Base-by-base conservation (phyloP, 2,888 invertebrate genomes). In the Pseudococcus longispinus region DNA sequence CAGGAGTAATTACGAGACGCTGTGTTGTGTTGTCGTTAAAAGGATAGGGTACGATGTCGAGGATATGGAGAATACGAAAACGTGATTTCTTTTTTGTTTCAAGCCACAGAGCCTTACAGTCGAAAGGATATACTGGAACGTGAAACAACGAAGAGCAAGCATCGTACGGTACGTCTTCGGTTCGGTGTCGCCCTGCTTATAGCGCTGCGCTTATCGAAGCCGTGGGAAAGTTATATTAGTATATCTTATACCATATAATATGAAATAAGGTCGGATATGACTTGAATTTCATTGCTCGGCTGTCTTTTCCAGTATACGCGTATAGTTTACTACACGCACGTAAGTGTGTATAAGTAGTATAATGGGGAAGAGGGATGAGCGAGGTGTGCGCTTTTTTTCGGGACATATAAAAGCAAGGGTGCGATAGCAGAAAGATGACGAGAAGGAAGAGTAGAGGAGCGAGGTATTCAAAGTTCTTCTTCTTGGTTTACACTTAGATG, bases 271-370 rank as follows among this genome's bases (percentile, higher is more conserved):
- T 70, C 70, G 70, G 29, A 70, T 70, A 70, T 70, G 70, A 70
- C 70, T 70, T 29, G 70, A 70, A 70, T 70, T 70, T 70, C 70
- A 70, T 70, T 70, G 70, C 70, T 51, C 51, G 70, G 26, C 70
- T 70, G 70, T 23, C 26, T 23, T 70, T 26, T 26, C 23, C 23
- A 70, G 26, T 26, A 70, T 60, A 70, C 29, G 26, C 26, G 70
- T 70, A 26, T 70, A 51, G n/a, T 37, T 37, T 37, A 37, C 37
- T 37, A 37, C 9, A 37, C 37, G 37, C 37, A 37, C 37, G 37
- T 37, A 37, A 37, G 9, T 37, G 37, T 37, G 37, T 51, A 51
- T 51, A 51, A 51, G 51, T 51, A n/a, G 37, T 51, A n/a, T 13
- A n/a, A 18, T 51, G 51, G 29, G 70, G 4, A 26, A 70, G 18